Evolutionary conservation across 2,797 vertebrate genomes (phyloP), one percentile per base, ranked within the genome.

Genomic region (Gallinago solitaria): DNA sequence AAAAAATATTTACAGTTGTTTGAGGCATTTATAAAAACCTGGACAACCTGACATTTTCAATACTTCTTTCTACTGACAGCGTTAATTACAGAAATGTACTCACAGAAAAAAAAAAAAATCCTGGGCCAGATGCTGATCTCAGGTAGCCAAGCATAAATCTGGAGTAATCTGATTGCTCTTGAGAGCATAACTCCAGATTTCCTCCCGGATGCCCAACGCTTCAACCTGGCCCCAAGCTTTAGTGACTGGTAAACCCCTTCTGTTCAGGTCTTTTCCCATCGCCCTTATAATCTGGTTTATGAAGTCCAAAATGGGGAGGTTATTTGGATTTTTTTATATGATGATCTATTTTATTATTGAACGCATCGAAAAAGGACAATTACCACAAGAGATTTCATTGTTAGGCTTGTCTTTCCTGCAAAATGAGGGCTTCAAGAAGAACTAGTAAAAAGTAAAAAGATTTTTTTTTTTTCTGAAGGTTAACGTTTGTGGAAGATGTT

Each of bases 111-210:
- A 37, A 45, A 45, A 83, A 71, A 71, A 89, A 50, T 41, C 39
- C 33, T 56, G 60, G 39, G 17, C 24, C 59, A 89, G 51, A 83
- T 75, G 53, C 45, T 95, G 15, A 47, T 82, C 37, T 87, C 47
- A 79, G 51, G 75, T 90, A 89, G 35, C 11, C 32, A 87, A 68
- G 51, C 35, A 54, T 35, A 95, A 91, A 17, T 48, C 64, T 88
- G 37, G 25, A 85, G 48, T 90, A 70, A 96, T 89, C 64, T 92
- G 45, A 65, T 71, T 74, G 43, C 30, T 90, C 74, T 51, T 93
- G 74, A 93, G 63, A 87, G 16, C 12, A n/a, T 83, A 87, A 82
- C 67, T 82, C 39, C 90, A 90, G 69, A 63, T 86, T 93, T 84
- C 76, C 63, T 7, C 19, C 90, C 33, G 16, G 59, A 75, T 43